A percentile compares a stretch with the other conserved stretches of the same genome.
Conservation (phyloP, 1,140 invertebrate species). For the Brachionus rubens region DNA sequence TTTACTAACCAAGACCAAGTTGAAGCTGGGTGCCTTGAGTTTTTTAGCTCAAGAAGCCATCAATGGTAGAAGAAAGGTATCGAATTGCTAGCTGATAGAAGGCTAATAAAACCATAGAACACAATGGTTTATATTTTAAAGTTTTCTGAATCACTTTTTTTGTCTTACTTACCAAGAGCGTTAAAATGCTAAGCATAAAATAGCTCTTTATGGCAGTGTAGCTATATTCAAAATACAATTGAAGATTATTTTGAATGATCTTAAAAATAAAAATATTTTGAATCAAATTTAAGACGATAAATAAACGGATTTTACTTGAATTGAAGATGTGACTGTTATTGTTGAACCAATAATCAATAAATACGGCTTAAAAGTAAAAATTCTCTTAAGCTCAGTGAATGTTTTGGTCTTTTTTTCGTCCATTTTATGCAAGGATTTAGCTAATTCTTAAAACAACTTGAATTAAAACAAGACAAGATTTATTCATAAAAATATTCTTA, state of each 20-base stretch:
- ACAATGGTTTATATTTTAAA: too few relatives aligned
- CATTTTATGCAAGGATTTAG: not conserved
- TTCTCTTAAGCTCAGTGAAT: not conserved
- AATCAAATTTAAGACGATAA: not conserved
- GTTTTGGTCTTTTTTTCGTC: conserved; percentile 2
- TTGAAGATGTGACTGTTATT: conserved; percentile 15
- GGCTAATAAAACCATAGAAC: too few relatives aligned
- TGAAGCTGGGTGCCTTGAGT: too few relatives aligned
- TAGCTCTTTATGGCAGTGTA: conserved; percentile 15
- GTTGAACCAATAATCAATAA: not conserved
- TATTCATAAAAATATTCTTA: not conserved
- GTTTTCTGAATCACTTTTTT: too few relatives aligned
- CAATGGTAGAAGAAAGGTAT: too few relatives aligned
- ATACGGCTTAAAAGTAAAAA: conserved; percentile 39
- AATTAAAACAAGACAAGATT: not conserved
- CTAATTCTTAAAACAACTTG: not conserved
- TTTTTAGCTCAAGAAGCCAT: too few relatives aligned
- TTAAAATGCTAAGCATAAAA: not conserved
- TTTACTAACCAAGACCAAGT: too few relatives aligned
- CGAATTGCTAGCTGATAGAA: too few relatives aligned
- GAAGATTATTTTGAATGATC: conserved; percentile 41
- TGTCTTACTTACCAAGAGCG: not conserved
- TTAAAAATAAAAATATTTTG: not conserved
- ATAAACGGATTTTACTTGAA: conserved; percentile 5
- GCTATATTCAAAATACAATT: conserved; percentile 40